Evolutionary conservation across 2,113 vertebrate species (phyloP), one percentile per base, ranked within the genome.

Genomic region (Sapayoa aenigma): DNA sequence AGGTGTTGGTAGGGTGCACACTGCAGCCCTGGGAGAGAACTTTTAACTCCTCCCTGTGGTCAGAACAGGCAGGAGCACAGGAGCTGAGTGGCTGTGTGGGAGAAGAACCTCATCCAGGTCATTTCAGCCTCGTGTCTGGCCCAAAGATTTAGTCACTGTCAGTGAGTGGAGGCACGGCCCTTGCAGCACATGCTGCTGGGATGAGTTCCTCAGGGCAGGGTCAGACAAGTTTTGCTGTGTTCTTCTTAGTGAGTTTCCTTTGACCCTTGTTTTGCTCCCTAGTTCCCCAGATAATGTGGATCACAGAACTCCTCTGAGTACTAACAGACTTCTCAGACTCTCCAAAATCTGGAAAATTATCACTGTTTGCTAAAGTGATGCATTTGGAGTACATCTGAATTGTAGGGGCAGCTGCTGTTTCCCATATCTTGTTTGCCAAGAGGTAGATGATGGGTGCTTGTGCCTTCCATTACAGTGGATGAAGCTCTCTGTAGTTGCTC

Each of bases 1-100:
- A 97, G 17, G 97, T 99, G 78, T 84, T 99, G 98, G 99, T 99
- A 98, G 85, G 97, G 85, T 39, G 50, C 46, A 41, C 52, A 5
- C n/a, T 58, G 62, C 63, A 22, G 20, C 23, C n/a, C 16, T 31
- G 7, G 31, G 9, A 25, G 49, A 22, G 14, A 21, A 5, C 21
- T 76, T 60, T 60, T 9, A 19, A 27, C 46, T 84, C 20, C n/a
- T 60, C 24, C 8, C 1, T 19, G 6, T 35, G 23, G 23, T 9
- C 14, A 8, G 56, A 75, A 76, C 11, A 50, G 68, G 59, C 66
- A 65, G 62, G 49, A 35, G 27, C 53, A 23, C 30, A 49, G 44
- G 22, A 87, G 33, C 49, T 21, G 18, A 41, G 56, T 3, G 2
- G 30, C 47, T 59, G 0, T 15, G 16, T 37, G 37, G 18, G 58